Conservation (phyloP, 2,888 invertebrate species). For the Nezara viridula region DNA sequence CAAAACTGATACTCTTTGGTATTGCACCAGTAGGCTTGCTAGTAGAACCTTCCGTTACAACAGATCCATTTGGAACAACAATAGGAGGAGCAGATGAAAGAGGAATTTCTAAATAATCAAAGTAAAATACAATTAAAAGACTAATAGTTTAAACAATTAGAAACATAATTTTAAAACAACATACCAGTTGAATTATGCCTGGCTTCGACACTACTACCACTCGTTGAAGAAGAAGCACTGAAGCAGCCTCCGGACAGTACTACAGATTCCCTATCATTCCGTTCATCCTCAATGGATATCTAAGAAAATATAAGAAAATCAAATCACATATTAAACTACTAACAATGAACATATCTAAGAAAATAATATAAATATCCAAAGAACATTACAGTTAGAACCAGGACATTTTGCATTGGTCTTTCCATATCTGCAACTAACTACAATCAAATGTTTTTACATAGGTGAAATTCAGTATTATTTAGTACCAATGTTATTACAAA, state of each 20-base stretch:
- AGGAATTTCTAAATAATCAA: constrained; percentile 39
- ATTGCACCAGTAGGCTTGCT: constrained; percentile 79
- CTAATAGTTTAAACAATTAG: background rate
- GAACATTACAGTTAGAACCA: background rate
- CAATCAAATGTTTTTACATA: too few species aligned
- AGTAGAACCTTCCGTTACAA: constrained; percentile 65
- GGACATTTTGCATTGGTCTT: too few species aligned
- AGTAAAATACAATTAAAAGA: background rate
- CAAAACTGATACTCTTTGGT: constrained; percentile 92
- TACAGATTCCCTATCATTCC: constrained; percentile 52
- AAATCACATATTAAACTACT: background rate
- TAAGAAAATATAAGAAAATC: background rate
- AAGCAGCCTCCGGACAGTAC: constrained; percentile 60
- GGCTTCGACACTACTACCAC: constrained; percentile 70
- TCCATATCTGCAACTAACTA: too few species aligned
- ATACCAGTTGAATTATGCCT: constrained; percentile 60
- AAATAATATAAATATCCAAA: background rate
- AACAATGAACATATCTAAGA: background rate
- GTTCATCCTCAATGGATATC: constrained; percentile 63
- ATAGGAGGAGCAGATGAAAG: constrained; percentile 63
- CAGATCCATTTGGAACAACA: constrained; percentile 67
- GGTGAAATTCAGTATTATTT: too few species aligned
- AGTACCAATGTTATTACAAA: too few species aligned
- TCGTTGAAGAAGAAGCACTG: constrained; percentile 73
- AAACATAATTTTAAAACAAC: background rate